Base-by-base conservation (phyloP, 2,113 vertebrate species). In the Odocoileus hemionus region DNA sequence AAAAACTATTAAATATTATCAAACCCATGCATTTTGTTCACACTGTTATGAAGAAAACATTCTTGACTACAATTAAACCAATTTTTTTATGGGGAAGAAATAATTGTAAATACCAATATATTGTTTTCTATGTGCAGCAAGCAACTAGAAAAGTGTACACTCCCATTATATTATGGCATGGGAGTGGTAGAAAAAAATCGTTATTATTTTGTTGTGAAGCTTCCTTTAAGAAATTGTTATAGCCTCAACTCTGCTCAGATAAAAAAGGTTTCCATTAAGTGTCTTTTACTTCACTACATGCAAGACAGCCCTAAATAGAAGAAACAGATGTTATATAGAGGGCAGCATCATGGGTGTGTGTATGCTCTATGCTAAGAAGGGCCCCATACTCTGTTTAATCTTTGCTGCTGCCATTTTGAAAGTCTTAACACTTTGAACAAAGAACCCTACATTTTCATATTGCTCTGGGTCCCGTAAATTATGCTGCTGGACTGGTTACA, bases 11-110 rank as follows among this genome's bases (percentile, higher is more conserved):
- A 86, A 86, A 85, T 88, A 84, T 74, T 64, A 74, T 47, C 89
- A 98, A 97, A 96, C 54, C 76, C 94, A 98, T 97, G 97, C 97
- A 97, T 89, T 96, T 47, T 97, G 74, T 95, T 96, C 93, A 97
- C 67, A 96, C 80, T 64, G 11, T 21, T 79, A 91, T 86, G n/a
- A 95, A 84, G 54, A 91, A 87, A 95, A 95, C 5, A 74, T 26
- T 86, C 80, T 30, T 92, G 19, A 96, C 43, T 58, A 52, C 30
- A 61, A 57, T 87, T 45, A 45, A 45, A 52, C 11, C 10, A 93
- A 57, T 55, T 76, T 79, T 79, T 80, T 9, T 86, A 19, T 23
- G 78, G 26, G 52, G 54, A 84, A 91, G 60, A 74, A 43, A 61
- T 30, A 91, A 95, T 86, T 52, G 45, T n/a, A 92, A 70, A 28